A percentile compares a stretch with the other conserved stretches of the same genome.
These are phyloP conservation scores for Parotia lawesii DNA, from an alignment of 2,113 vertebrate genomes.

Conservation along the genomic window DNA sequence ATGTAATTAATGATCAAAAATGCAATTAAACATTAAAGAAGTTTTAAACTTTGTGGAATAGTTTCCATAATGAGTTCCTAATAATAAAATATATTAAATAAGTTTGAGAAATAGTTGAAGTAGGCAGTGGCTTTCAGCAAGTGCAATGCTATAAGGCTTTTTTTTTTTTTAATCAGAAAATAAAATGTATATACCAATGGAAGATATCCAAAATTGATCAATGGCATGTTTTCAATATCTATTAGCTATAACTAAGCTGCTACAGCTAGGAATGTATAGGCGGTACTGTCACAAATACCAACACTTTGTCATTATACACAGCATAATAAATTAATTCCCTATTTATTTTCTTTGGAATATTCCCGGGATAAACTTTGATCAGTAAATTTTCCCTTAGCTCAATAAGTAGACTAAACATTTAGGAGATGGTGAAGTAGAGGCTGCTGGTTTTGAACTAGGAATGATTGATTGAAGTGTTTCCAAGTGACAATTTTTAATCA, in stretches of 20 bases:
- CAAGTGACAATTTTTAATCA: background rate
- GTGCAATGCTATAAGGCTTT: background rate
- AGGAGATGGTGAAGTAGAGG: background rate
- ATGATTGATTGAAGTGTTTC: background rate
- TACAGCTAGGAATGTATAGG: background rate
- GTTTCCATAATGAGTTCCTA: constrained; percentile 45
- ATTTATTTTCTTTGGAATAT: background rate
- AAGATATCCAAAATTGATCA: background rate
- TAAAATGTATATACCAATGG: background rate
- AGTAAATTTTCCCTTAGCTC: background rate
- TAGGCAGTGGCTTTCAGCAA: constrained; percentile 8
- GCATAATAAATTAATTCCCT: background rate
- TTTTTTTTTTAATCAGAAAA: background rate
- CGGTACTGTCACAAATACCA: background rate
- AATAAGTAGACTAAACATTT: background rate
- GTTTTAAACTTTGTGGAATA: constrained; percentile 32
- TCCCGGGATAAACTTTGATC: background rate
- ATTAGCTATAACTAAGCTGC: background rate
- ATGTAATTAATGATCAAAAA: constrained; percentile 46
- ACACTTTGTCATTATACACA: background rate
- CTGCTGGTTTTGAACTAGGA: background rate
- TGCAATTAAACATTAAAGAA: constrained; percentile 54
- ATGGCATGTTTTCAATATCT: background rate
- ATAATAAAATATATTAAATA: constrained; percentile 28
- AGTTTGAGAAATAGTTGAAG: constrained; percentile 32